Conservation (phyloP, 2,113 vertebrate genomes). For the Agelaius tricolor region DNA sequence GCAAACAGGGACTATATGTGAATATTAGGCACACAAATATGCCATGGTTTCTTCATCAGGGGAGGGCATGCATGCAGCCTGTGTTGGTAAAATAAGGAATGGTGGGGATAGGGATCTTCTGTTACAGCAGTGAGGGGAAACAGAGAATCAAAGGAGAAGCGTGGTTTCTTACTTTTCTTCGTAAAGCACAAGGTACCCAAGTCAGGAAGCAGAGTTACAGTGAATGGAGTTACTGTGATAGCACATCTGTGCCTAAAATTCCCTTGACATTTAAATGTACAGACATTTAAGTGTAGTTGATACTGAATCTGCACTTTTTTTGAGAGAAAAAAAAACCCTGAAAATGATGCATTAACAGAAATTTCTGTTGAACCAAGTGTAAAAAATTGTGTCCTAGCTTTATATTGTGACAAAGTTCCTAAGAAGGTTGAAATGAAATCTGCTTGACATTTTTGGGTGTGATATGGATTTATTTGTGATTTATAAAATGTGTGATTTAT, state of each 20-base stretch:
- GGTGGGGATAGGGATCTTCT: neutral
- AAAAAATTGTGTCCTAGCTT: neutral
- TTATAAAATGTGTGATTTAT: neutral
- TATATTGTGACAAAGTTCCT: neutral
- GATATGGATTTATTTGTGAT: neutral
- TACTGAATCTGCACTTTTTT: neutral
- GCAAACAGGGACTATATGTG: neutral
- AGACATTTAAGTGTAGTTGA: neutral
- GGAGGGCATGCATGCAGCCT: neutral
- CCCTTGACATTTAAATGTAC: neutral
- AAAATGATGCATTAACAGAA: neutral
- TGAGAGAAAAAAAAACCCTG: neutral
- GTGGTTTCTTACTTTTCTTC: neutral
- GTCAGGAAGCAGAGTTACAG: neutral
- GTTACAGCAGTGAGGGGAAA: neutral
- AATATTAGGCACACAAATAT: neutral
- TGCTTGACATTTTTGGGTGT: neutral
- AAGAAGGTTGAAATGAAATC: neutral
- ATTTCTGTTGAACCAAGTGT: neutral
- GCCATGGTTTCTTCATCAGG: neutral
- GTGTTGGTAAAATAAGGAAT: neutral
- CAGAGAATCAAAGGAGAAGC: neutral
- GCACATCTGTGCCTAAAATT: neutral
- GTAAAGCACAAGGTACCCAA: neutral
- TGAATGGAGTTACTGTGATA: accelerated